phyloP scores from a whole-genome alignment of 2,888 invertebrate genomes.

The Xestia rhomboidea region DNA sequence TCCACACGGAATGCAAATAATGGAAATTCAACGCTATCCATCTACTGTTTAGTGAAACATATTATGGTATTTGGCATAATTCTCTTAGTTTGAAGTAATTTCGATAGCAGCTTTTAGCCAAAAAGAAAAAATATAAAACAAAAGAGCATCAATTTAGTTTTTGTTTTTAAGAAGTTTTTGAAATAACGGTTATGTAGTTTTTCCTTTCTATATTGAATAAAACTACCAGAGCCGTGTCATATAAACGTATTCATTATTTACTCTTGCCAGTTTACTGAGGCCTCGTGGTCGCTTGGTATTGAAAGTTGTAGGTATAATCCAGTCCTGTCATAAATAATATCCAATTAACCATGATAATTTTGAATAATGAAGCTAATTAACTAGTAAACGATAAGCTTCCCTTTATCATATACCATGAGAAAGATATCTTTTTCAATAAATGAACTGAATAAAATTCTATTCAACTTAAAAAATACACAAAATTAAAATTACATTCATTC shows the following conservation, averaged over 20 bases:
- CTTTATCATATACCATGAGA: not conserved
- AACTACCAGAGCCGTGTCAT: not conserved
- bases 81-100: constrained; percentile 14
- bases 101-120: not conserved
- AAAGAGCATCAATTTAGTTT: not conserved
- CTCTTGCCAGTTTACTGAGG: not conserved
- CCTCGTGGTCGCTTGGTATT: not conserved
- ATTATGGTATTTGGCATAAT: constrained; percentile 21
- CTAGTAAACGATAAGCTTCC: not conserved
- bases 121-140: not conserved
- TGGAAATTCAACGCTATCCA: constrained; percentile 37
- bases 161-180: not conserved
- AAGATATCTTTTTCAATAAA: not conserved
- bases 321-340: not conserved
- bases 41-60: constrained; percentile 36
- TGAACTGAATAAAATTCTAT: not conserved
- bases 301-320: not conserved
- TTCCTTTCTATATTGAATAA: not conserved
- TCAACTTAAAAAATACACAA: not conserved
- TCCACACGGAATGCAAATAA: constrained; percentile 54
- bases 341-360: not conserved
- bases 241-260: not conserved
- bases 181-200: not conserved
- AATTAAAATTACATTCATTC: no score
- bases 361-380: constrained; percentile 13